Evolutionary conservation across 2,888 invertebrate genomes (phyloP).

Genomic region (Callyntrura guangdongensis): DNA sequence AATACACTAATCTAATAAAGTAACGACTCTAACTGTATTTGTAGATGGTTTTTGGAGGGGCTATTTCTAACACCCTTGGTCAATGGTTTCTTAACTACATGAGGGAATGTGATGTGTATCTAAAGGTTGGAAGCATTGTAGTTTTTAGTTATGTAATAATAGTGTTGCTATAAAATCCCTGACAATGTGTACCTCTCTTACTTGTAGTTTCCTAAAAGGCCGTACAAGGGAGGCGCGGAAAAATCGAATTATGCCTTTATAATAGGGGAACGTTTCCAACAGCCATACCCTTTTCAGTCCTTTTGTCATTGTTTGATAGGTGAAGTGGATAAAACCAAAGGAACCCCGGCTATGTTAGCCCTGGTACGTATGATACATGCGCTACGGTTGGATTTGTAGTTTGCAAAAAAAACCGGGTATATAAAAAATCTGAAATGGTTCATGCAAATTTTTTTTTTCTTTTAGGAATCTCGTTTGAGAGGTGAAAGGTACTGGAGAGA

Average conservation of each 20-base stretch:
- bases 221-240: conserved; percentile 34
- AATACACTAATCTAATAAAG: too few relatives aligned
- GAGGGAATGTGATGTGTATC: conserved; percentile 54
- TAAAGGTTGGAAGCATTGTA: conserved; percentile 29
- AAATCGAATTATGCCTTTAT: conserved; percentile 64
- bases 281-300: conserved; percentile 55
- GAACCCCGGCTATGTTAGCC: conserved; percentile 56
- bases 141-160: not conserved
- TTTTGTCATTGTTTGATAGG: conserved; percentile 58
- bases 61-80: conserved; percentile 57
- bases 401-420: too few relatives aligned
- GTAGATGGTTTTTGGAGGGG: conserved; percentile 70
- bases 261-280: conserved; percentile 48
- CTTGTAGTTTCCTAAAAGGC: conserved; percentile 46
- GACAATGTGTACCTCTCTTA: too few relatives aligned
- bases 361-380: conserved; percentile 47
- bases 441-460: not conserved
- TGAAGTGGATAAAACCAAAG: conserved; percentile 54
- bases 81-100: conserved; percentile 67
- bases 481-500: conserved; percentile 69
- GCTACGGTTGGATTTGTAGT: too few relatives aligned
- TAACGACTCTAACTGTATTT: not conserved
- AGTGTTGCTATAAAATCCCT: too few relatives aligned
- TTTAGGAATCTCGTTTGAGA: conserved; percentile 54
- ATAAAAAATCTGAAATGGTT: not conserved